Percentiles rank a stretch among this genome's conserved stretches.
phyloP scores from a whole-genome alignment of 92 coral and sea anemone genomes.

The Epizoanthus ramosus region DNA sequence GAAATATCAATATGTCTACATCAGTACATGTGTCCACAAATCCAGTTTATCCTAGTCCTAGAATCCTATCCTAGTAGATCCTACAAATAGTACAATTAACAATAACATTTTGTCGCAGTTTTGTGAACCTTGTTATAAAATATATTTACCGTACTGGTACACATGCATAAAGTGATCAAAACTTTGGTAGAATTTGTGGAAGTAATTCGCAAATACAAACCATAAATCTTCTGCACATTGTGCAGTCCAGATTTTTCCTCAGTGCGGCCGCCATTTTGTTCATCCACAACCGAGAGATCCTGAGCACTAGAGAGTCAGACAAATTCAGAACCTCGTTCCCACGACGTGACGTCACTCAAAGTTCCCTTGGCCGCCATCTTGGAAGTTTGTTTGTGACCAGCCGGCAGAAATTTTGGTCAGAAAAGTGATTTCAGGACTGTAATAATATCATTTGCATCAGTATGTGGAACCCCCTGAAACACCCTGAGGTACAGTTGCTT shows the following conservation, averaged over 20 bases:
- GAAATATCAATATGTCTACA: too few relatives aligned
- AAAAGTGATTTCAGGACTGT: neutral
- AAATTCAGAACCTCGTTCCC: constrained; percentile 18
- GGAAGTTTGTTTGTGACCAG: constrained; percentile 2
- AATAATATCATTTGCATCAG: neutral
- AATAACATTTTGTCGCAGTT: neutral
- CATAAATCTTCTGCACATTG: constrained; percentile 12
- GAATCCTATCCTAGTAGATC: too few relatives aligned
- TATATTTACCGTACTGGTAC: neutral
- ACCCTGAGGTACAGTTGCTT: constrained; percentile 20
- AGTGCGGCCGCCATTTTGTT: constrained; percentile 34
- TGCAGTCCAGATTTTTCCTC: constrained; percentile 7
- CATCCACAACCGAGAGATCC: neutral
- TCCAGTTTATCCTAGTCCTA: too few relatives aligned
- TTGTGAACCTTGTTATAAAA: neutral
- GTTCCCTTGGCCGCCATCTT: constrained; percentile 34
- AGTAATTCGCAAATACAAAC: constrained; percentile 4
- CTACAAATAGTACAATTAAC: too few relatives aligned
- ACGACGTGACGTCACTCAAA: constrained; percentile 3
- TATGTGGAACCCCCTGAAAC: constrained; percentile 34
- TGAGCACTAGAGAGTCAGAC: neutral
- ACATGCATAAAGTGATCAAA: neutral
- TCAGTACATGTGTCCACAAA: too few relatives aligned
- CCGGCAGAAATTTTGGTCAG: neutral
- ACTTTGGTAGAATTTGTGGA: neutral